Evolutionary conservation across 2,888 invertebrate genomes (phyloP).

Genomic region (Nebria salina): DNA sequence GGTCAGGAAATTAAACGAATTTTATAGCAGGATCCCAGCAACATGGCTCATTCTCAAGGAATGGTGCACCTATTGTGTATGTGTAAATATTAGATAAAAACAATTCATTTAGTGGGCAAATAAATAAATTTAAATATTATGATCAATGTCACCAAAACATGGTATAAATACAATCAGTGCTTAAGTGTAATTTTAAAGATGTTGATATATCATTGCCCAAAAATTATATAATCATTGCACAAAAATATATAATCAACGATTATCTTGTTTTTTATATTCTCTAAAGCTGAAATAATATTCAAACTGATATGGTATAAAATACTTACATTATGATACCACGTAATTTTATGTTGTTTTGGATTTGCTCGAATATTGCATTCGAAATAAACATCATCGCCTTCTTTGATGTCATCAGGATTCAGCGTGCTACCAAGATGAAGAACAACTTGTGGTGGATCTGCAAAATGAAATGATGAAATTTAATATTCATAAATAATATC

Average conservation of each 20-base stretch:
- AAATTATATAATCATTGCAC: too few species aligned
- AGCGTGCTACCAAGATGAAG: conserved; percentile 78
- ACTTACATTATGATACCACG: conserved; percentile 82
- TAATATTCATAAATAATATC: background rate
- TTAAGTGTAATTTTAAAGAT: too few species aligned
- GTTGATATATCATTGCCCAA: too few species aligned
- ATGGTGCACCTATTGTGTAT: background rate
- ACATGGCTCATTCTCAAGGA: background rate
- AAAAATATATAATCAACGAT: too few species aligned
- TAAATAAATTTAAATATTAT: background rate
- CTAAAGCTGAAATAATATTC: too few species aligned
- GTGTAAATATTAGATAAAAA: background rate
- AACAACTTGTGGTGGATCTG: conserved; percentile 79
- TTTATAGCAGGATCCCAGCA: background rate
- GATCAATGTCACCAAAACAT: too few species aligned
- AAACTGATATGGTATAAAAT: background rate
- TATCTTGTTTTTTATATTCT: too few species aligned
- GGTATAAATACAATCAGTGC: too few species aligned
- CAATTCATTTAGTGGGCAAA: background rate
- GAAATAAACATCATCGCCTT: conserved; percentile 83
- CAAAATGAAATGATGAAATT: conserved; percentile 53
- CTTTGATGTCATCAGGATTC: conserved; percentile 80
- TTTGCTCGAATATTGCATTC: conserved; percentile 82
- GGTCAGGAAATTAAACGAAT: background rate
- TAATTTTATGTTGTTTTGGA: conserved; percentile 79